phyloP scores from a whole-genome alignment of 2,888 invertebrate species.

The Andrena bicolor region DNA sequence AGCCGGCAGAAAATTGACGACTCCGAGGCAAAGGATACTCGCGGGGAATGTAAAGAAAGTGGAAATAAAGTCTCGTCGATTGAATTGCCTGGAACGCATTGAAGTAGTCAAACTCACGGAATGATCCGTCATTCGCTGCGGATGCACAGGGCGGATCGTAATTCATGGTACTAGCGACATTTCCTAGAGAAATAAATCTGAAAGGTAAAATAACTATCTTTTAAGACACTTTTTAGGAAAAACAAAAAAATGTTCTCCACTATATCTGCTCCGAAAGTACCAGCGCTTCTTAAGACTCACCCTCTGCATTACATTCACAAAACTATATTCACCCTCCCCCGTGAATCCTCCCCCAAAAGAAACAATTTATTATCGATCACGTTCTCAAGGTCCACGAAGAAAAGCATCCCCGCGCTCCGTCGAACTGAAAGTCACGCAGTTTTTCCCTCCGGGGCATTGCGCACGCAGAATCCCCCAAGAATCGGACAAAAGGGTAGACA shows the following conservation, averaged over 20 bases:
- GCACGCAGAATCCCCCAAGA: not conserved
- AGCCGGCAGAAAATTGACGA: not conserved
- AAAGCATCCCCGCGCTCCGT: not conserved
- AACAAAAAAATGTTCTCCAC: no score
- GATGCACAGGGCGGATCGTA: not conserved
- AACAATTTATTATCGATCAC: constrained; percentile 23
- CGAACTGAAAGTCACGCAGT: constrained; percentile 30
- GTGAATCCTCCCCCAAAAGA: not conserved
- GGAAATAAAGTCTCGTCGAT: not conserved
- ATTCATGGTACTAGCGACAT: not conserved
- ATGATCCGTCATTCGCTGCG: not conserved
- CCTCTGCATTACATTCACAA: not conserved
- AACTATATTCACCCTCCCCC: not conserved
- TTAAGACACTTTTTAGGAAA: no score
- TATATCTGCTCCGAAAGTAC: no score
- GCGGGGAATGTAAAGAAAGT: not conserved
- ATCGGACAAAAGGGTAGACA: constrained; percentile 11
- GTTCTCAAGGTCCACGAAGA: constrained; percentile 3
- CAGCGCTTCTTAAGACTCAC: no score
- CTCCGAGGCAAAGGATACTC: not conserved
- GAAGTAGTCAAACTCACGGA: not conserved
- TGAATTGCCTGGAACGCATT: not conserved
- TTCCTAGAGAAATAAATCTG: not conserved
- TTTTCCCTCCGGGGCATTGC: not conserved
- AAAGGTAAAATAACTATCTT: no score